Conservation (phyloP, 2,113 vertebrate genomes). For the Tyrannus savana region DNA sequence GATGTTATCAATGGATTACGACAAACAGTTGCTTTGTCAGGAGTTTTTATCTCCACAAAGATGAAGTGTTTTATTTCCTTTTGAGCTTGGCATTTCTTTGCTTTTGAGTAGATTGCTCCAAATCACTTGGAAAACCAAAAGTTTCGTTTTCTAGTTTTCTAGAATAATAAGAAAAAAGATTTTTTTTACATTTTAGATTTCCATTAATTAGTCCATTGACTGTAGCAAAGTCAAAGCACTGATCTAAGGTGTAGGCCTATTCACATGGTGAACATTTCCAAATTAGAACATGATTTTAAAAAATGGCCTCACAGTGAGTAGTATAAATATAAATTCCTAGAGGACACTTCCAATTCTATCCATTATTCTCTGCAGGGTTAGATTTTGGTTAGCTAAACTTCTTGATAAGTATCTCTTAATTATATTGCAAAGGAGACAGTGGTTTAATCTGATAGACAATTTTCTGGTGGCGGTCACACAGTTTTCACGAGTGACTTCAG, state of each 20-base stretch:
- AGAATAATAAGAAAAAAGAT: neutral
- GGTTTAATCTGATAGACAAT: neutral
- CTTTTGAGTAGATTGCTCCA: neutral
- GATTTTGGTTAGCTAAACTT: neutral
- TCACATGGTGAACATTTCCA: neutral
- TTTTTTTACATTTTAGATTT: neutral
- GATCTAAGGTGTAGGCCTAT: neutral
- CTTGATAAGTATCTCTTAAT: neutral
- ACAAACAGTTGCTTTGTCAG: neutral
- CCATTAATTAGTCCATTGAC: neutral
- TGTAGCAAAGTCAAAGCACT: neutral
- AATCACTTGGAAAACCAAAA: neutral
- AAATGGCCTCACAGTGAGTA: neutral
- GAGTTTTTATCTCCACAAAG: neutral
- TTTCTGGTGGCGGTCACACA: neutral
- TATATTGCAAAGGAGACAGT: neutral
- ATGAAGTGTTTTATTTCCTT: neutral
- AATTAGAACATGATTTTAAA: neutral
- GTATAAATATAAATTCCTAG: neutral
- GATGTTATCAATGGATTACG: neutral
- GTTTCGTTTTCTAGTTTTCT: neutral
- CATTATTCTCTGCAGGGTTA: neutral
- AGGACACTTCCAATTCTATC: neutral
- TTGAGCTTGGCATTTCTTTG: neutral
- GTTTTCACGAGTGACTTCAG: neutral